A percentile compares a stretch with the other conserved stretches of the same genome.
Evolutionary conservation across 2,797 vertebrate species (phyloP).

Genomic region (Acrocephalus scirpaceus): DNA sequence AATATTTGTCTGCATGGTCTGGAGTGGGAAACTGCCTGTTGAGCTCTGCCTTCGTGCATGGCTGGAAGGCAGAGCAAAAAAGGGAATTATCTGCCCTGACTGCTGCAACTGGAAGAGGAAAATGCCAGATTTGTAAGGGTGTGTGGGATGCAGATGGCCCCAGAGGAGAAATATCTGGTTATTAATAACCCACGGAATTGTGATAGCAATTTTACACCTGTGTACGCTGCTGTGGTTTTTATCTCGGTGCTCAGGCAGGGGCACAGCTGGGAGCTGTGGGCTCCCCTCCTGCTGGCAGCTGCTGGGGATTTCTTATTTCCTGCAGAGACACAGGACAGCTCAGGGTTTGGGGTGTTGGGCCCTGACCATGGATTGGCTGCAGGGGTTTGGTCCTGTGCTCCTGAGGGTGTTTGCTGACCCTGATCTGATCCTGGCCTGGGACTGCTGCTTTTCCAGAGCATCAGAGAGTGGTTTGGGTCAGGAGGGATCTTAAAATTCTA

Average conservation of each 20-base stretch:
- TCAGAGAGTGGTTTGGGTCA: background rate
- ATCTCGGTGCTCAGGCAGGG: background rate
- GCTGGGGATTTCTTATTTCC: background rate
- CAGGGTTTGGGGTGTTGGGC: accelerated
- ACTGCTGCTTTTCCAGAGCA: background rate
- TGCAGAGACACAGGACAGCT: background rate
- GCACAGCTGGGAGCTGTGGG: background rate
- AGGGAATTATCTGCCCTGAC: background rate
- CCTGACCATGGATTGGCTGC: accelerated
- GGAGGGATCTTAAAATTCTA: background rate
- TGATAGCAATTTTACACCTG: background rate
- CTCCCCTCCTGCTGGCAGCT: background rate
- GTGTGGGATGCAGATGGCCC: background rate
- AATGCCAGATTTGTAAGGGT: background rate
- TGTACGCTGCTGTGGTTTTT: accelerated
- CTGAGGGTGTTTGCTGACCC: background rate
- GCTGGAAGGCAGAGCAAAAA: background rate
- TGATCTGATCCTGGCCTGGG: too few relatives aligned
- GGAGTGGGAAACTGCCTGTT: background rate
- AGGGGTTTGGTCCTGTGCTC: background rate
- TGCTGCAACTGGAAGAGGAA: background rate
- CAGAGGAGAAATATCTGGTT: conserved; percentile 9
- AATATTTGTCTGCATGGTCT: background rate
- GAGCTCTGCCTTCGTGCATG: background rate
- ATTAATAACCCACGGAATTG: background rate